Percentiles rank a stretch among this genome's conserved stretches.
Conservation (phyloP, 1,140 invertebrate genomes). For the Drosophila nebulosa region DNA sequence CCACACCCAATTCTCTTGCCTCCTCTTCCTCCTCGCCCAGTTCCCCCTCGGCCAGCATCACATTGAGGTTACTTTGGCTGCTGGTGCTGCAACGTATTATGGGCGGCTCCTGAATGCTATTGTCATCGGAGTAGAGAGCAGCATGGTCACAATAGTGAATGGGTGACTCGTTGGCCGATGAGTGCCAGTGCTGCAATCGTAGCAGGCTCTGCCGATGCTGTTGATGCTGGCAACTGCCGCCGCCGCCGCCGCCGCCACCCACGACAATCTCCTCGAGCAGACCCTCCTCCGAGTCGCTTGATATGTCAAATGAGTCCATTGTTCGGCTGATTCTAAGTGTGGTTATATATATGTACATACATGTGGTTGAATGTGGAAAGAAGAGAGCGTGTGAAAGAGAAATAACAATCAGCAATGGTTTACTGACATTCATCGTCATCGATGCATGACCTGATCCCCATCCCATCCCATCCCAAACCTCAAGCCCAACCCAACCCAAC, state of each 20-base stretch:
- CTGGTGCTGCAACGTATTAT: conserved; percentile 72
- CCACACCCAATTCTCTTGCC: conserved; percentile 2
- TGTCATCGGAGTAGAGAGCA: conserved; percentile 66
- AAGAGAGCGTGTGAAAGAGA: neutral
- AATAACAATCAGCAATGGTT: conserved; percentile 37
- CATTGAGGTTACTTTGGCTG: conserved; percentile 71
- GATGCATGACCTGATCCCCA: conserved; percentile 1
- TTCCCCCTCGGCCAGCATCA: conserved; percentile 44
- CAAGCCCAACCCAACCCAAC: too few relatives aligned
- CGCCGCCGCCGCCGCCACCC: conserved; percentile 42
- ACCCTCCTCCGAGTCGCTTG: conserved; percentile 80
- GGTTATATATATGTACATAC: neutral
- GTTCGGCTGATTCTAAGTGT: conserved; percentile 68
- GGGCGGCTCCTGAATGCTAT: conserved; percentile 50
- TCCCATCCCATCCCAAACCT: too few relatives aligned
- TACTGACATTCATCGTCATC: conserved; percentile 2
- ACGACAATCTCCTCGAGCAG: conserved; percentile 79
- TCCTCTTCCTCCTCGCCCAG: conserved; percentile 2
- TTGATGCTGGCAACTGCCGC: conserved; percentile 34
- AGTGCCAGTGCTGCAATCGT: conserved; percentile 60
- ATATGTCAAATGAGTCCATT: conserved; percentile 81
- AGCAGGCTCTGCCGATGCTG: conserved; percentile 54
- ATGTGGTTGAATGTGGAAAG: neutral
- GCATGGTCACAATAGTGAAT: conserved; percentile 76
- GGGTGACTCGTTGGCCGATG: conserved; percentile 60